A percentile compares a stretch with the other conserved stretches of the same genome.
Conservation (phyloP, 2,113 vertebrate species). For the Balaenoptera acutorostrata region DNA sequence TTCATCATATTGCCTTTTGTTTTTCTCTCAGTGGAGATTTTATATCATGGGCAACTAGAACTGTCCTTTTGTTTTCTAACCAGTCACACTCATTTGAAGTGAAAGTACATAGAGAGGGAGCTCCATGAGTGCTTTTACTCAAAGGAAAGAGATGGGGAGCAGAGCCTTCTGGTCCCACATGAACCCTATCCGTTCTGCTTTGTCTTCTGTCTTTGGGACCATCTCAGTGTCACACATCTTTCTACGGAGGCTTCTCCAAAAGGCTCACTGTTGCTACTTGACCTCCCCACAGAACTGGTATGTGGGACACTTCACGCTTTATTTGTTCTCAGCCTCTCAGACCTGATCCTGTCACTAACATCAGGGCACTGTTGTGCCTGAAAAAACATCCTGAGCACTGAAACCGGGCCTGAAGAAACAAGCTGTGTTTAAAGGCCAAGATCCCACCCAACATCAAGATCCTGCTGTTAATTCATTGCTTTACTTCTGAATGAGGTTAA, state of each 20-base stretch:
- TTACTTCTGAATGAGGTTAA: slow-evolving; percentile 6
- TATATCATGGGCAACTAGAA: neutral
- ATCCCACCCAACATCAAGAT: neutral
- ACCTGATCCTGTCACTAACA: slow-evolving; percentile 46
- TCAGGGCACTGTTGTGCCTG: slow-evolving; percentile 2
- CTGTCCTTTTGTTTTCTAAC: slow-evolving; percentile 4
- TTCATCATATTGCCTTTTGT: neutral
- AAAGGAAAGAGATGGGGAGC: neutral
- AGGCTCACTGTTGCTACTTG: slow-evolving; percentile 44
- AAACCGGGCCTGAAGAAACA: slow-evolving; percentile 42
- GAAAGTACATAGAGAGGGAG: neutral
- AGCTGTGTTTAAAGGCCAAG: neutral
- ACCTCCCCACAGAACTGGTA: slow-evolving; percentile 25
- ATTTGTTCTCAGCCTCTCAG: slow-evolving; percentile 52
- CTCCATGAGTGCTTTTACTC: neutral
- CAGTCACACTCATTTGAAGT: neutral
- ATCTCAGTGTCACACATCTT: slow-evolving; percentile 16
- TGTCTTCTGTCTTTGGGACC: slow-evolving; percentile 33
- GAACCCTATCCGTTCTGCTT: slow-evolving; percentile 22
- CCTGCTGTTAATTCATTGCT: neutral
- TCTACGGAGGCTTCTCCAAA: neutral
- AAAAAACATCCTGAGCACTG: slow-evolving; percentile 43
- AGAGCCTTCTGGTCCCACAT: neutral
- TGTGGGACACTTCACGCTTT: slow-evolving; percentile 56
- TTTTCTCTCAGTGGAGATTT: neutral